Evolutionary conservation across 2,113 vertebrate species (phyloP).

Genomic region (Pseudorhombus dupliciocellatus): DNA sequence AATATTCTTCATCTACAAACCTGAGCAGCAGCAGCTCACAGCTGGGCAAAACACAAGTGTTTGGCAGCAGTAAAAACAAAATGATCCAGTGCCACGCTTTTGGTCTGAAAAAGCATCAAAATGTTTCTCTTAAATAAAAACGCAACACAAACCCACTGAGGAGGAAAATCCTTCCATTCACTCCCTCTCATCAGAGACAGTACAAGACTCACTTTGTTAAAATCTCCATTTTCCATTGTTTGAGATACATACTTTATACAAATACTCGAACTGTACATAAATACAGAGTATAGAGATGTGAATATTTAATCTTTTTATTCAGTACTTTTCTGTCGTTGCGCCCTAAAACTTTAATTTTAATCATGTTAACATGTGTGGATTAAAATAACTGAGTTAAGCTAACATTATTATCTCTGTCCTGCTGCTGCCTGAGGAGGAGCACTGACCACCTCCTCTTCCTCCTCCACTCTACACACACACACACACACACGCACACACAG

Average conservation of each 20-base stretch:
- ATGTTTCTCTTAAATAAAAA: no score
- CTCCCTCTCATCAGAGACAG: no score
- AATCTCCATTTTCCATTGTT: not conserved
- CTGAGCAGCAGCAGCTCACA: no score
- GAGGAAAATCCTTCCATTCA: no score
- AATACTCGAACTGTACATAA: not conserved
- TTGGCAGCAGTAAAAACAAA: no score
- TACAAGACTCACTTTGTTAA: not conserved
- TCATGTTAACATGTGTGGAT: not conserved
- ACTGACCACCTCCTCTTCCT: constrained; percentile 26
- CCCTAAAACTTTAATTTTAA: not conserved
- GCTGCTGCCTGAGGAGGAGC: constrained; percentile 12
- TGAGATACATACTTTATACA: not conserved
- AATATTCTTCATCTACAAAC: no score
- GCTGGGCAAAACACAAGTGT: no score
- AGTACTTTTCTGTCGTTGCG: not conserved
- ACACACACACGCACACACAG: constrained; percentile 7
- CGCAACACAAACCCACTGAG: no score
- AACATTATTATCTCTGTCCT: not conserved
- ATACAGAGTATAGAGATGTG: not conserved
- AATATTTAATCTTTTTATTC: not conserved
- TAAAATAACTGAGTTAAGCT: not conserved
- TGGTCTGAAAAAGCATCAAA: no score
- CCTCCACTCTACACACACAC: constrained; percentile 13
- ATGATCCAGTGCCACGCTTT: no score